Percentiles rank a stretch among this genome's conserved stretches.
These are phyloP conservation scores for Porites divaricata DNA, from an alignment of 92 coral and sea anemone genomes.

Conservation along the genomic window DNA sequence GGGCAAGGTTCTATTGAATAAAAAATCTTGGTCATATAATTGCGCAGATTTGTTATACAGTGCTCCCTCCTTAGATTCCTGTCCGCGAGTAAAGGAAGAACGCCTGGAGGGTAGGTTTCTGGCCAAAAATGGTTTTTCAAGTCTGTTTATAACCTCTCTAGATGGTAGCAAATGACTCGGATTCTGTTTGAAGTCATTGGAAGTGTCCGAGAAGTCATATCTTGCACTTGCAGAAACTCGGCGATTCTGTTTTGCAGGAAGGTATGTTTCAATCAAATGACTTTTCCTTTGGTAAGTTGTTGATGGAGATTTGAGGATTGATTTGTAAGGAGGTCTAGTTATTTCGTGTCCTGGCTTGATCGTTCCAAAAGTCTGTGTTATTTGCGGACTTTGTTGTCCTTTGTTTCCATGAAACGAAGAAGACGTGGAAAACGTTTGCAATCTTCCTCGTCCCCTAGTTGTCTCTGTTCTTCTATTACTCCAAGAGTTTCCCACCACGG, in stretches of 20 bases:
- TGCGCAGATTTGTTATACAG: conserved; percentile 7
- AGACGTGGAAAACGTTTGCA: not conserved
- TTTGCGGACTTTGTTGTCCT: not conserved
- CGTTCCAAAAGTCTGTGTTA: not conserved
- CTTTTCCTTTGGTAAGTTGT: not conserved
- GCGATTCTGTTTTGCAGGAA: not conserved
- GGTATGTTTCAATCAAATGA: conserved; percentile 1
- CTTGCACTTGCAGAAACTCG: conserved; percentile 4
- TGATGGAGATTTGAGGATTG: conserved; percentile 14
- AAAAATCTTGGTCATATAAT: not conserved
- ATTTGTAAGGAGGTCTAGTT: conserved; percentile 1
- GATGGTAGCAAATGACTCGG: not conserved
- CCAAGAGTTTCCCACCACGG: not conserved
- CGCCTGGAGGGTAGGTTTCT: not conserved
- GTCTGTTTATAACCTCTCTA: not conserved
- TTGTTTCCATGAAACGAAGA: not conserved
- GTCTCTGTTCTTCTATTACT: not conserved
- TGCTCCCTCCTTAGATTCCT: not conserved
- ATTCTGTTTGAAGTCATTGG: not conserved
- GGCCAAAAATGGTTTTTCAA: not conserved
- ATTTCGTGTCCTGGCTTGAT: not conserved
- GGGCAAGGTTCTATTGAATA: not conserved
- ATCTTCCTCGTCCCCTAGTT: not conserved
- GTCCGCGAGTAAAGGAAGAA: not conserved
- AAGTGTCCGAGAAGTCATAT: not conserved